A percentile compares a stretch with the other conserved stretches of the same genome.
These are phyloP conservation scores for Hemibagrus guttatus DNA, from an alignment of 2,797 vertebrate species.

Conservation along the genomic window DNA sequence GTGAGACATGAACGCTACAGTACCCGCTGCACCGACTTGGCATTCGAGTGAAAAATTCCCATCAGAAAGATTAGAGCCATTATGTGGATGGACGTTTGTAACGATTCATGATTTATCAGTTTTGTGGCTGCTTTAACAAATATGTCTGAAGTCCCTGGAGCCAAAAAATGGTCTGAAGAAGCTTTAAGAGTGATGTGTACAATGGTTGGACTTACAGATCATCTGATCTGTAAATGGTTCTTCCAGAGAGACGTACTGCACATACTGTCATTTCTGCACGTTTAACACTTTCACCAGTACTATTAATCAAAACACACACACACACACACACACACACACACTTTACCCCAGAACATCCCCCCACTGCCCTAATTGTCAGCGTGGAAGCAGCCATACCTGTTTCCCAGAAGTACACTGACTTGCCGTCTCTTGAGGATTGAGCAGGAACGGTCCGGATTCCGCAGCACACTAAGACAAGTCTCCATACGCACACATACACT, in stretches of 20 bases:
- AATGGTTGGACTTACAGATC: neutral
- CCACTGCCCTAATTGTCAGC: conserved; percentile 34
- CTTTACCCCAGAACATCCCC: conserved; percentile 1
- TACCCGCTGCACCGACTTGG: neutral
- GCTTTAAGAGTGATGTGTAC: neutral
- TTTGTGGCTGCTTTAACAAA: neutral
- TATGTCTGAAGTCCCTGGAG: neutral
- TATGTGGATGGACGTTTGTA: neutral
- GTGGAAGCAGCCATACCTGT: conserved; percentile 80
- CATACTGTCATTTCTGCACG: neutral
- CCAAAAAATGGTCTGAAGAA: neutral
- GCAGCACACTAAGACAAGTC: conserved; percentile 75
- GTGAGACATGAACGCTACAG: too few relatives aligned
- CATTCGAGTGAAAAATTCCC: neutral
- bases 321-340: conserved; percentile 6
- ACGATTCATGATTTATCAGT: neutral
- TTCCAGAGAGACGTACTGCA: neutral
- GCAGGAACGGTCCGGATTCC: conserved; percentile 70
- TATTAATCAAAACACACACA: neutral
- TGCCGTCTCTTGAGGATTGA: conserved; percentile 82
- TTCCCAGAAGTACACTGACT: conserved; percentile 91
- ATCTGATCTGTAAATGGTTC: neutral
- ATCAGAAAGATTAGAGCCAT: neutral
- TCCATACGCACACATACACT: conserved; percentile 66
- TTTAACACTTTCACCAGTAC: neutral